phyloP scores from a whole-genome alignment of 2,888 invertebrate species.

The Andrena dorsata region DNA sequence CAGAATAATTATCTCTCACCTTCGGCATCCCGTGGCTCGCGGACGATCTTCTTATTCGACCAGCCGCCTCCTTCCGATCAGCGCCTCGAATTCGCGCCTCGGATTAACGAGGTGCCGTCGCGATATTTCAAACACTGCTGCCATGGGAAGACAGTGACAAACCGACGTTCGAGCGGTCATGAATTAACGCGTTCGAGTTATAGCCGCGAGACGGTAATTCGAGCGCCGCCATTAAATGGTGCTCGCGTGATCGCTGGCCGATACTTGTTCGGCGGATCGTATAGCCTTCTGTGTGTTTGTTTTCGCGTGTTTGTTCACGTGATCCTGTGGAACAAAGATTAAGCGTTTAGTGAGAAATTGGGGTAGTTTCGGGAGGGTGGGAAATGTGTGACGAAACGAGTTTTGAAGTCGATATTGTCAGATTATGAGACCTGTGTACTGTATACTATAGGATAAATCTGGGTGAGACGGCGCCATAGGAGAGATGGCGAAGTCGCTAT shows the following conservation, averaged over 20 bases:
- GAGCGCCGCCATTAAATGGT: slow-evolving; percentile 56
- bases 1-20: slow-evolving; percentile 31
- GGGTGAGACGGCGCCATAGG: too few relatives aligned
- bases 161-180: slow-evolving; percentile 23
- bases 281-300: slow-evolving; percentile 3
- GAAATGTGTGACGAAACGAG: too few relatives aligned
- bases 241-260: slow-evolving; percentile 53
- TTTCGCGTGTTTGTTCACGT: slow-evolving; percentile 15
- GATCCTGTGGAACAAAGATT: background rate
- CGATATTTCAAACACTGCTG: slow-evolving; percentile 5
- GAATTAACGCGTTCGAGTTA: slow-evolving; percentile 61
- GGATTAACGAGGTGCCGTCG: background rate
- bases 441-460: too few relatives aligned
- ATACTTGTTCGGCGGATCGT: background rate
- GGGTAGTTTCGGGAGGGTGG: too few relatives aligned
- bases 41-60: background rate
- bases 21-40: background rate
- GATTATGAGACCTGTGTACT: too few relatives aligned
- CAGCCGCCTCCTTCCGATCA: background rate
- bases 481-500: too few relatives aligned
- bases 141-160: slow-evolving; percentile 44
- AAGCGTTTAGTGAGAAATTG: too few relatives aligned
- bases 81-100: background rate
- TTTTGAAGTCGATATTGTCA: too few relatives aligned
- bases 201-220: slow-evolving; percentile 46